phyloP scores from a whole-genome alignment of 2,888 invertebrate genomes.

The Lottia gigantea region DNA sequence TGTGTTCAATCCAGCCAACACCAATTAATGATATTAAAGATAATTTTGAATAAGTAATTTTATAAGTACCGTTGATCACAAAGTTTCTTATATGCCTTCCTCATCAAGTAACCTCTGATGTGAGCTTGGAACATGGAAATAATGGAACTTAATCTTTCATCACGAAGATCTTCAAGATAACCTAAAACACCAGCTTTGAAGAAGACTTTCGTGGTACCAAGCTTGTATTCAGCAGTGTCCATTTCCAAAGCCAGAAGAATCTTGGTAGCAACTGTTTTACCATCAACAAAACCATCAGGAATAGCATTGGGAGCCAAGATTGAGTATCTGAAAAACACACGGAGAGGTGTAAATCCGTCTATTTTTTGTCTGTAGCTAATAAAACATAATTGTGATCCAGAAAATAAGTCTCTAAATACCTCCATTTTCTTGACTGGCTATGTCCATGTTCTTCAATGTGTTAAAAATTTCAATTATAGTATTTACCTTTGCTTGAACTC shows the following conservation, averaged over 20 bases:
- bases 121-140: conserved; percentile 89
- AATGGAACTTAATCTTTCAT: conserved; percentile 94
- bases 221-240: conserved; percentile 92
- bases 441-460: no score
- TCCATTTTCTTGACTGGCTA: no score
- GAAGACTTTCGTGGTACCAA: conserved; percentile 99
- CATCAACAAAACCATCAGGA: conserved; percentile 68
- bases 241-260: conserved; percentile 73
- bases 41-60: no score
- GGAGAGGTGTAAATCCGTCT: no score
- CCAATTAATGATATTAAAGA: no score
- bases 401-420: no score
- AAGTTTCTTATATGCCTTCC: conserved; percentile 88
- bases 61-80: conserved; percentile 86
- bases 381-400: no score
- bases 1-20: no score
- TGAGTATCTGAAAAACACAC: conserved; percentile 77
- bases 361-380: no score
- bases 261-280: conserved; percentile 75
- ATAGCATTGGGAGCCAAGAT: conserved; percentile 91
- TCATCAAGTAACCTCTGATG: conserved; percentile 82
- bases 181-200: conserved; percentile 99
- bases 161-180: conserved; percentile 99
- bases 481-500: conserved; percentile 99
- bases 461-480: no score